Base-by-base conservation (phyloP, 2,888 invertebrate species). In the Trisateles emortualis region DNA sequence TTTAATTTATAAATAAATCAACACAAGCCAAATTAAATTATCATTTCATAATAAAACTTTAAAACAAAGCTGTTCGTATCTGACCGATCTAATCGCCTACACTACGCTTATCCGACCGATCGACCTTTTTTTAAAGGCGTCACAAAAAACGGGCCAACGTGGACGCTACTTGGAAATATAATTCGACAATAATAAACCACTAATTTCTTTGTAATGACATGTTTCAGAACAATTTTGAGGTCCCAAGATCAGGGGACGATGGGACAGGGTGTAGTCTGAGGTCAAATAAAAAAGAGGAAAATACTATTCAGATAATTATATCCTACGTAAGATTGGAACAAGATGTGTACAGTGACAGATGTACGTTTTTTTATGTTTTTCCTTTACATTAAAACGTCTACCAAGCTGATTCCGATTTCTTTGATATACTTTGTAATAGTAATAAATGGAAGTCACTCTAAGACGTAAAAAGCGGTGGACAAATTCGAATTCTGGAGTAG, bases 151-250 rank as follows among this genome's bases (percentile, higher is more conserved):
- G 50, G 42, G 51, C 54, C 54, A 63, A 43, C 47, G 30, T 49
- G 54, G 24, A 47, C 61, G 76, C 78, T 82, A 82, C 78, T 69
- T 67, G 70, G 80, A 81, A 81, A 76, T 76, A 55, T 84, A 85
- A 84, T 83, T 74, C 77, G 70, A 79, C 72, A 67, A 73, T 84
- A 83, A 84, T 85, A 80, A 82, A 79, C 68, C 65, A 76, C 77
- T 83, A 84, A 87, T 86, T 83, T 79, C 67, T 78, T 76, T 76
- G 73, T 88, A 87, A 88, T 88, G 79, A 83, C 78, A 84, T 67
- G 74, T 73, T 70, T 64, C 51, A 48, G 6, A 55, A 44, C 35
- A 69, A 69, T 69, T 61, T 69, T 64, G 61, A 57, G 59, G 56
- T 47, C 42, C 48, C 16, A 54, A 59, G 56, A 60, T 57, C 43